These are phyloP conservation scores for Drosophila hawaiiensis DNA, from an alignment of 2,888 invertebrate species.

Conservation along the genomic window DNA sequence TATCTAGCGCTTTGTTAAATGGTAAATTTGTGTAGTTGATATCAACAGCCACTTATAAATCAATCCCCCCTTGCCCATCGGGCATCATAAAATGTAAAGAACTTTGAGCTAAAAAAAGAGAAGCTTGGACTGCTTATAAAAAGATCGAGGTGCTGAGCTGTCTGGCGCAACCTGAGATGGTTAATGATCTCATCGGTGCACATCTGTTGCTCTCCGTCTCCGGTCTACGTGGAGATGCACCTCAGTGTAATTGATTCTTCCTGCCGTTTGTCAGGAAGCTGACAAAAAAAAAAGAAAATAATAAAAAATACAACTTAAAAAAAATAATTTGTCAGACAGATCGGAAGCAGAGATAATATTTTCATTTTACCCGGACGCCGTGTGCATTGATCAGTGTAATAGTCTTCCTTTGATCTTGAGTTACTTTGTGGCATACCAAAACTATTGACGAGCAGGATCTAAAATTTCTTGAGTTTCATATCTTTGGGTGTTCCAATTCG, in stretches of 20 bases:
- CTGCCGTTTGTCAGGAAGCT: slow-evolving; percentile 67
- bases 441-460: neutral
- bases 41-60: slow-evolving; percentile 4
- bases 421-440: slow-evolving; percentile 28
- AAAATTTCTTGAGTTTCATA: slow-evolving; percentile 7
- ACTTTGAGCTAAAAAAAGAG: slow-evolving; percentile 10
- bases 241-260: slow-evolving; percentile 66
- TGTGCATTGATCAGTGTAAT: slow-evolving; percentile 72
- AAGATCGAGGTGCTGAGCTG: slow-evolving; percentile 52
- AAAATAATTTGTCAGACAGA: slow-evolving; percentile 56
- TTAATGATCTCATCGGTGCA: slow-evolving; percentile 58
- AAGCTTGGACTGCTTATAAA: slow-evolving; percentile 13
- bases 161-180: slow-evolving; percentile 69
- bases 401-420: slow-evolving; percentile 71
- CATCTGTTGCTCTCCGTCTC: slow-evolving; percentile 68
- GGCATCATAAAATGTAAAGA: slow-evolving; percentile 3
- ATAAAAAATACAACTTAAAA: slow-evolving; percentile 1
- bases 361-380: slow-evolving; percentile 30
- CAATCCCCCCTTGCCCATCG: neutral
- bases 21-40: neutral
- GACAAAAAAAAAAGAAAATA: slow-evolving; percentile 40
- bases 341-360: slow-evolving; percentile 70
- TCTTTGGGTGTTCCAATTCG: slow-evolving; percentile 28
- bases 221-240: slow-evolving; percentile 53
- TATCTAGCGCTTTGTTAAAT: slow-evolving; percentile 27